phyloP scores from a whole-genome alignment of 2,797 vertebrate species.

The Siniperca obscura region DNA sequence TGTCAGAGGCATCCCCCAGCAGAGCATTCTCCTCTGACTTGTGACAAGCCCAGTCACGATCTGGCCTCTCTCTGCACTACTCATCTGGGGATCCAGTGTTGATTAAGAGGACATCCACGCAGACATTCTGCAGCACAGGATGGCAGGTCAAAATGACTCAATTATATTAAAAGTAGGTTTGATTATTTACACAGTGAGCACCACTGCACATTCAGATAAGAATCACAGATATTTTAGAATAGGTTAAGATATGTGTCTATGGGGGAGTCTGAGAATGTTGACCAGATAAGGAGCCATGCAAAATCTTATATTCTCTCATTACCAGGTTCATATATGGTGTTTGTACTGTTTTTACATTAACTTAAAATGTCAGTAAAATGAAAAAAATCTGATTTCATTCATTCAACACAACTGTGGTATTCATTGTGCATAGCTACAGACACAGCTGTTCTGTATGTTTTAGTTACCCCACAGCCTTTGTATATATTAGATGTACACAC shows the following conservation, averaged over 20 bases:
- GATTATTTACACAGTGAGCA: constrained; percentile 22
- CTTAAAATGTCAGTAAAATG: constrained; percentile 6
- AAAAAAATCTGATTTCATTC: not conserved
- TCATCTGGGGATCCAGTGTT: constrained; percentile 41
- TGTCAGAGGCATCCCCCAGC: constrained; percentile 53
- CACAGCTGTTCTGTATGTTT: constrained; percentile 25
- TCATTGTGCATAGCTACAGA: not conserved
- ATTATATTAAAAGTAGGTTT: constrained; percentile 32
- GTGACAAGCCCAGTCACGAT: constrained; percentile 75
- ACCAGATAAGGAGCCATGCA: not conserved
- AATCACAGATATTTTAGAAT: constrained; percentile 11
- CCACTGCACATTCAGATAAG: constrained; percentile 19
- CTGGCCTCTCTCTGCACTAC: constrained; percentile 15
- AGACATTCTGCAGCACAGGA: constrained; percentile 30
- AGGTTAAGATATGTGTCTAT: not conserved
- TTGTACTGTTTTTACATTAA: constrained; percentile 20
- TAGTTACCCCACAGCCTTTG: constrained; percentile 31
- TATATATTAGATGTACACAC: constrained; percentile 32
- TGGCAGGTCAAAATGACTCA: constrained; percentile 27
- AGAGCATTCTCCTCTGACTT: constrained; percentile 62
- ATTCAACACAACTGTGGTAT: not conserved
- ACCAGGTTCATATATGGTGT: not conserved
- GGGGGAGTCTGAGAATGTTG: not conserved
- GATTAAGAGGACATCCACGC: constrained; percentile 63
- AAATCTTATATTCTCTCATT: not conserved